A percentile compares a stretch with the other conserved stretches of the same genome.
These are phyloP conservation scores for Psittacula cyanocephala DNA, from an alignment of 2,113 vertebrate genomes.

Conservation along the genomic window DNA sequence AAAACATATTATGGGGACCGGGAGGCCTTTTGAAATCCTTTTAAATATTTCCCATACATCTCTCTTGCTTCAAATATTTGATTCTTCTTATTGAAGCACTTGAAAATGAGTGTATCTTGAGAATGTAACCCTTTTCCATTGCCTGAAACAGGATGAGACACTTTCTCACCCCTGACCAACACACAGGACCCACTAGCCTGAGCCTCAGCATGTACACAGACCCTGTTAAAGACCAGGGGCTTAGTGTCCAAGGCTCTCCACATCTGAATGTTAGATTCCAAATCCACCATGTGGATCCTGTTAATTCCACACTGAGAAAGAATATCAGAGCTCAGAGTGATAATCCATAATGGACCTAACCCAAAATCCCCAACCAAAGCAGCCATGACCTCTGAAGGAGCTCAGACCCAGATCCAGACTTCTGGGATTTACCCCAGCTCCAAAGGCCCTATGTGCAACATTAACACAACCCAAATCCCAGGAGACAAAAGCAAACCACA, in stretches of 20 bases:
- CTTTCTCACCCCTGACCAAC: not conserved
- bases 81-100: not conserved
- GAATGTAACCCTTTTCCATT: not conserved
- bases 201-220: not conserved
- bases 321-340: slow-evolving; percentile 5
- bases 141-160: not conserved
- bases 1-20: not conserved
- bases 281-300: slow-evolving; percentile 17
- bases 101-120: not conserved
- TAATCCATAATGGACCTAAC: slow-evolving; percentile 9
- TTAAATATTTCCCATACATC: not conserved
- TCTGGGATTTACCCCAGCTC: not conserved
- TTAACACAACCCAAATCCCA: not conserved
- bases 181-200: not conserved
- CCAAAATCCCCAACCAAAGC: slow-evolving; percentile 3
- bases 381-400: not conserved
- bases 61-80: not conserved
- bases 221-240: not conserved
- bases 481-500: not conserved
- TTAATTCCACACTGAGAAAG: slow-evolving; percentile 23
- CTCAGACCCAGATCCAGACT: not conserved
- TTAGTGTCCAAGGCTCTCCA: not conserved
- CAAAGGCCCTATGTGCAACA: not conserved
- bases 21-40: not conserved
- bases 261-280: slow-evolving; percentile 7